These are phyloP conservation scores for Hystrix cristata DNA, from an alignment of 2,113 vertebrate species.

Conservation along the genomic window DNA sequence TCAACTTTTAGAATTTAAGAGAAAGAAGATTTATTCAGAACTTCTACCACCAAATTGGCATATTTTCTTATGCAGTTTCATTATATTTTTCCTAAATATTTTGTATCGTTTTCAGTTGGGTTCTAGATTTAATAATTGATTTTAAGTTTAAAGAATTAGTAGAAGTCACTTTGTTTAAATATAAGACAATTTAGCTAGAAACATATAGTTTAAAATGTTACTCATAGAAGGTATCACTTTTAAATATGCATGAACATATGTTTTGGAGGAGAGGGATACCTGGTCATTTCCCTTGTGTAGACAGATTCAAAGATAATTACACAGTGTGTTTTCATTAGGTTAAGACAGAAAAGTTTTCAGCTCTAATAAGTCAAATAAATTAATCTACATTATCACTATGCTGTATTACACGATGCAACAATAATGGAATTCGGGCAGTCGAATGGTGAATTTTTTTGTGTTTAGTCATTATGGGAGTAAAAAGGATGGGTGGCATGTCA, in stretches of 20 bases:
- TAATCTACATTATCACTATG: neutral
- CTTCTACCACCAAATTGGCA: neutral
- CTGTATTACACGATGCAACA: neutral
- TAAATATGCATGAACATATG: neutral
- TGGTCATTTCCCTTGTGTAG: neutral
- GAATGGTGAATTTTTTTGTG: neutral
- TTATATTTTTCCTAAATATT: neutral
- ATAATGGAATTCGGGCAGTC: neutral
- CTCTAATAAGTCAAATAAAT: neutral
- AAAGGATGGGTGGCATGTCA: neutral
- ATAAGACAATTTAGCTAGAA: neutral
- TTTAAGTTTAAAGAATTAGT: constrained; percentile 27
- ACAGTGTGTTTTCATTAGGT: neutral
- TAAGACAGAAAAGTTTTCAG: neutral
- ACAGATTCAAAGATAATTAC: neutral
- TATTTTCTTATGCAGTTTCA: neutral
- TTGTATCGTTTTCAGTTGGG: neutral
- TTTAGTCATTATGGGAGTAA: neutral
- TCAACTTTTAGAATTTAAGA: neutral
- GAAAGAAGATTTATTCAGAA: neutral
- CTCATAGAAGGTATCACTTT: neutral
- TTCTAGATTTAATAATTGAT: neutral
- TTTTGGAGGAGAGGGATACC: neutral
- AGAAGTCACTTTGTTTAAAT: neutral
- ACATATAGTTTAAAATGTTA: neutral